Conservation (phyloP, 2,113 vertebrate species). For the Climacteris rufus region DNA sequence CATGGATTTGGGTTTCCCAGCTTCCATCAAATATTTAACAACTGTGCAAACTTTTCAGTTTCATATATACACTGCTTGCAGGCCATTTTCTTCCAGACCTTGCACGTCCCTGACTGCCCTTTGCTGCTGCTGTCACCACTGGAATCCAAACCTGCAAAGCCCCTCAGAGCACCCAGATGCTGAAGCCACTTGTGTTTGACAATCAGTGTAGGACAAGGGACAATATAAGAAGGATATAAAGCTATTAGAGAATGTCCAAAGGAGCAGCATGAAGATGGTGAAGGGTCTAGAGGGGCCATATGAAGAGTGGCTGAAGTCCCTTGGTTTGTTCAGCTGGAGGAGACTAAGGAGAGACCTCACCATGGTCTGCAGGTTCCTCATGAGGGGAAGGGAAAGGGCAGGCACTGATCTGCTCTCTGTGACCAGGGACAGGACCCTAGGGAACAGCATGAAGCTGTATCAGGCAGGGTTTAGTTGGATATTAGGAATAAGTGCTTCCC, state of each 20-base stretch:
- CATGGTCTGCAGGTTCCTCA: background rate
- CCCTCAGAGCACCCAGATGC: background rate
- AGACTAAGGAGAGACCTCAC: background rate
- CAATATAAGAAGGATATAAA: background rate
- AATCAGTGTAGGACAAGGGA: fast-evolving
- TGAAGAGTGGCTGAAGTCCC: background rate
- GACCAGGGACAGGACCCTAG: background rate
- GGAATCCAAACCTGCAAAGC: background rate
- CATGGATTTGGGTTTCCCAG: background rate
- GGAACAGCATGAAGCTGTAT: background rate
- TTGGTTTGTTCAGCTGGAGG: background rate
- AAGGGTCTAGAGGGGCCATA: background rate
- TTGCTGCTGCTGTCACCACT: background rate
- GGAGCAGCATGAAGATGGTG: background rate
- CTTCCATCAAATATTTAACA: background rate
- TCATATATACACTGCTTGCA: background rate
- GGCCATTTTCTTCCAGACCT: background rate
- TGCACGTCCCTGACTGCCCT: background rate
- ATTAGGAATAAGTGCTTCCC: background rate
- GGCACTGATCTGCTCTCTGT: background rate
- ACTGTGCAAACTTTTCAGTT: background rate
- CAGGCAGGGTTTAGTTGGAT: background rate
- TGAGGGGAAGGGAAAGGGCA: background rate
- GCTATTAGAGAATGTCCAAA: background rate
- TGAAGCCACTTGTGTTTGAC: background rate